A percentile compares a stretch with the other conserved stretches of the same genome.
Conservation (phyloP, 2,888 invertebrate genomes). For the Caenorhabditis afra region DNA sequence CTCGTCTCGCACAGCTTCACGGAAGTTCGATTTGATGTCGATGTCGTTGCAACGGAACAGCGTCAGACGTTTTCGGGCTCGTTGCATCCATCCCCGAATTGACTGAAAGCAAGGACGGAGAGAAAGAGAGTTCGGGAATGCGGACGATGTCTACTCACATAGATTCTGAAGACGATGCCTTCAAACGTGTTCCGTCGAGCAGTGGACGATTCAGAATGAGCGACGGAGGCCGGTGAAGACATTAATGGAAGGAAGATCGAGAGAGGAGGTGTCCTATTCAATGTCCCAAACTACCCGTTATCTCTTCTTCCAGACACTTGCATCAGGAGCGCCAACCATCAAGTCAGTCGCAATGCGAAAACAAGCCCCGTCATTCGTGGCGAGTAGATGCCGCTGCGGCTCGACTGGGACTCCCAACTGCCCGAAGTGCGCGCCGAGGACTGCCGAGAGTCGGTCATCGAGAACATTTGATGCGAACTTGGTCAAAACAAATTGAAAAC, state of each 20-base stretch:
- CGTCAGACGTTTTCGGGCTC: conserved; percentile 31
- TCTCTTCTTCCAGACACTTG: background rate
- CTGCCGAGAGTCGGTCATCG: conserved; percentile 32
- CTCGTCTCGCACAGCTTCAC: conserved; percentile 27
- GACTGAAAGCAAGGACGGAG: no score
- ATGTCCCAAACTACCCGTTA: background rate
- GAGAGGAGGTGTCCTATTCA: background rate
- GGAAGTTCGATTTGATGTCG: conserved; percentile 42
- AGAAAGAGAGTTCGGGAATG: background rate
- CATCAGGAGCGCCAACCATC: conserved; percentile 22
- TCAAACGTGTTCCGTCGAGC: conserved; percentile 38
- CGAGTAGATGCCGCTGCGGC: conserved; percentile 35
- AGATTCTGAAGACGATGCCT: conserved; percentile 41
- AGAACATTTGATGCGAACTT: conserved; percentile 20
- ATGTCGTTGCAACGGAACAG: conserved; percentile 43
- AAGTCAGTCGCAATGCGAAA: conserved; percentile 23
- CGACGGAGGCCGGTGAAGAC: background rate
- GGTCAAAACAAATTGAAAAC: background rate
- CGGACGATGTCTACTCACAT: conserved; percentile 5
- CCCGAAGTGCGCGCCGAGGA: conserved; percentile 43
- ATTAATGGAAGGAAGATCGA: conserved; percentile 1
- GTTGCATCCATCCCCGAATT: conserved; percentile 46
- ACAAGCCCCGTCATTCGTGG: conserved; percentile 15
- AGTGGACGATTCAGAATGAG: conserved; percentile 15
- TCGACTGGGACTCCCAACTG: conserved; percentile 45